Conservation (phyloP, 2,888 invertebrate species). For the Rotaria magnacalcarata region DNA sequence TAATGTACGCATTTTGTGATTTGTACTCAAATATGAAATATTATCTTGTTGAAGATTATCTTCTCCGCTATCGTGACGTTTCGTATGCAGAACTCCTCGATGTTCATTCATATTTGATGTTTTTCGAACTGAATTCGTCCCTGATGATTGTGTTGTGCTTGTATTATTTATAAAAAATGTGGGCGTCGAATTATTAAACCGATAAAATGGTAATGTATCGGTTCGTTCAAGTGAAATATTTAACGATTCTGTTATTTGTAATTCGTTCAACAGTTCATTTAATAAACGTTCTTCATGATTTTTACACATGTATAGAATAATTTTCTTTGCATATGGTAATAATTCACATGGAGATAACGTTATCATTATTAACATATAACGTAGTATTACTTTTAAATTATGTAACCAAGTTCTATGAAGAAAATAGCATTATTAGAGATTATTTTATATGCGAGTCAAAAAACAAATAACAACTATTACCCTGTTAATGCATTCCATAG, state of each 20-base stretch:
- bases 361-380: constrained; percentile 89
- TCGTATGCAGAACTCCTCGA: constrained; percentile 86
- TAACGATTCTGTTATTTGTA: constrained; percentile 65
- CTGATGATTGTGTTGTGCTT: neutral
- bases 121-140: neutral
- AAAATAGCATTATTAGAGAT: neutral
- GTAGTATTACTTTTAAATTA: constrained; percentile 88
- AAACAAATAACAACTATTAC: too few species aligned
- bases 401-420: constrained; percentile 71
- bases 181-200: neutral
- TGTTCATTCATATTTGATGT: neutral
- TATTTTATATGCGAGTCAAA: neutral
- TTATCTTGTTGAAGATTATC: constrained; percentile 47
- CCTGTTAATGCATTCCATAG: constrained; percentile 88
- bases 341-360: constrained; percentile 94
- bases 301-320: constrained; percentile 83
- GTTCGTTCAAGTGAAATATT: constrained; percentile 24
- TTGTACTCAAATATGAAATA: neutral
- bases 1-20: neutral
- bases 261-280: constrained; percentile 92
- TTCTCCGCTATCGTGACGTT: constrained; percentile 66
- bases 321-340: constrained; percentile 84
- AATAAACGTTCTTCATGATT: constrained; percentile 84
- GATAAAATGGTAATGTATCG: constrained; percentile 35
- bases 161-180: neutral